Conservation (phyloP, 2,797 vertebrate species). For the Gymnopithys bicolor region DNA sequence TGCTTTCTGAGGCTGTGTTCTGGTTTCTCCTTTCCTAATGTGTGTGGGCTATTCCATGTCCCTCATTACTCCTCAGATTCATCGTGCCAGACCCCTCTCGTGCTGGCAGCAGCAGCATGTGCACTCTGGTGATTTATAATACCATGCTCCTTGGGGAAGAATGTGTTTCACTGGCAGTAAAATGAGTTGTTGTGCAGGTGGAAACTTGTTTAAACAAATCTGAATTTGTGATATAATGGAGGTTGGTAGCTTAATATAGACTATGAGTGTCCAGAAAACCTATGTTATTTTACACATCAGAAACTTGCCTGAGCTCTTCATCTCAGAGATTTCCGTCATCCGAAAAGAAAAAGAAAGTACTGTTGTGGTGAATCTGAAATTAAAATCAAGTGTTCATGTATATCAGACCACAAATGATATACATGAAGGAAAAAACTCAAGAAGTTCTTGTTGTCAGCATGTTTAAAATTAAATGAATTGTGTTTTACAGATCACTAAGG, state of each 20-base stretch:
- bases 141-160: constrained; percentile 36
- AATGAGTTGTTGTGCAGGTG: constrained; percentile 64
- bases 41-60: constrained; percentile 25
- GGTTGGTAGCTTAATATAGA: constrained; percentile 26
- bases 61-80: constrained; percentile 53
- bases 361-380: background rate
- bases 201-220: constrained; percentile 70
- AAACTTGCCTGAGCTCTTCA: background rate
- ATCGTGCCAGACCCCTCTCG: constrained; percentile 38
- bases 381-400: background rate
- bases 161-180: constrained; percentile 50
- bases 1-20: background rate
- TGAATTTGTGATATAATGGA: constrained; percentile 43
- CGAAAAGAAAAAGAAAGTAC: background rate
- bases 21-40: background rate
- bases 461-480: background rate
- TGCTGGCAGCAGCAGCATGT: constrained; percentile 45
- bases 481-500: background rate
- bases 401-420: background rate
- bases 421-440: background rate
- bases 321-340: background rate
- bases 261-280: constrained; percentile 6
- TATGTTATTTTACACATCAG: background rate
- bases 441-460: background rate
- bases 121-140: constrained; percentile 52